phyloP scores from a whole-genome alignment of 2,888 invertebrate genomes.

The Ferrisia virgata region DNA sequence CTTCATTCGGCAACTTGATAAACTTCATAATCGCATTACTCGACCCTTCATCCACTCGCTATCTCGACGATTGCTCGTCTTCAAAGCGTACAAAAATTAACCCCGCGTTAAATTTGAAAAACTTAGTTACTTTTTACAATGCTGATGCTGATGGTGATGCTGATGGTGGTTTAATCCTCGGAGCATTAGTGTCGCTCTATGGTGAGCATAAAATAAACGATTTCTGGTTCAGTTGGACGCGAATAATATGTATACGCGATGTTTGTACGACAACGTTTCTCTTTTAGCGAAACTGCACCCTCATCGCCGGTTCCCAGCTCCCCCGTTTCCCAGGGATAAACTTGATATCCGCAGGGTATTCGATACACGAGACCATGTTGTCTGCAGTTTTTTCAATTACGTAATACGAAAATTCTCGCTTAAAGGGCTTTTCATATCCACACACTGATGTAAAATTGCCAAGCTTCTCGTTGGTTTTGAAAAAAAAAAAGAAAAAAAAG shows the following conservation, averaged over 20 bases:
- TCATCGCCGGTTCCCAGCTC: background rate
- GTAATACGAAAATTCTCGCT: background rate
- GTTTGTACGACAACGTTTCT: conserved; percentile 5
- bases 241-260: background rate
- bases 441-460: background rate
- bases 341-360: background rate
- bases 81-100: background rate
- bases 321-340: too few relatives aligned
- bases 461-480: background rate
- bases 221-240: background rate
- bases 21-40: background rate
- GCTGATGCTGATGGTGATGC: background rate
- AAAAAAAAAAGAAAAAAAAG: background rate
- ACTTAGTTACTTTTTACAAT: background rate
- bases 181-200: background rate
- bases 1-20: background rate
- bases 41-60: background rate
- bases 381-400: conserved; percentile 13
- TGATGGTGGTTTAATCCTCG: background rate
- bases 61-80: background rate
- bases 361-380: background rate
- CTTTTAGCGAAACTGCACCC: background rate
- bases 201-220: background rate
- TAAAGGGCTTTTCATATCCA: background rate
- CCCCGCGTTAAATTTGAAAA: background rate